A percentile compares a stretch with the other conserved stretches of the same genome.
These are phyloP conservation scores for Scaptomyza pallida DNA, from an alignment of 1,140 invertebrate species.

Conservation along the genomic window DNA sequence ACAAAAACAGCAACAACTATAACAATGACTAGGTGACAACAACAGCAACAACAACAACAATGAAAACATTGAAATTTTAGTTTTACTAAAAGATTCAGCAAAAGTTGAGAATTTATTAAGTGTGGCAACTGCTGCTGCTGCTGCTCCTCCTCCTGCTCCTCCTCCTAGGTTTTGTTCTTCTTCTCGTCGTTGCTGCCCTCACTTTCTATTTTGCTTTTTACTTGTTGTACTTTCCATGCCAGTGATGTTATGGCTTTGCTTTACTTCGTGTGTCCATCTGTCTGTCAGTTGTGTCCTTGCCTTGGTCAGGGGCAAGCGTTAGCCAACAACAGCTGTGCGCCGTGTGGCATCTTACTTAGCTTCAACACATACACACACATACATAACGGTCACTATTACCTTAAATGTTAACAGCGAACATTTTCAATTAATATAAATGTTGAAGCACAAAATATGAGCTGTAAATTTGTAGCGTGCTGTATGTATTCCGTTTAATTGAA, in stretches of 20 bases:
- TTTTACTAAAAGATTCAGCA: slow-evolving; percentile 33
- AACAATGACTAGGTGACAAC: slow-evolving; percentile 12
- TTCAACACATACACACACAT: too few relatives aligned
- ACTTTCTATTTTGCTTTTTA: background rate
- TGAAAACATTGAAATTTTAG: slow-evolving; percentile 24
- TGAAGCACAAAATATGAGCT: background rate
- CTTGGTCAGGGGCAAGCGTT: background rate
- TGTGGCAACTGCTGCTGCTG: slow-evolving; percentile 45
- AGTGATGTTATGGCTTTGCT: background rate
- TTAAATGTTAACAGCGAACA: background rate
- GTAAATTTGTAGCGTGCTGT: too few relatives aligned
- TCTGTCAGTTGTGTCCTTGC: slow-evolving; percentile 13
- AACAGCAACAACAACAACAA: slow-evolving; percentile 13
- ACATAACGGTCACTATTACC: background rate
- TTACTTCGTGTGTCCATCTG: background rate
- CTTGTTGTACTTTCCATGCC: background rate
- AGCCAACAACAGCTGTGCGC: slow-evolving; percentile 16
- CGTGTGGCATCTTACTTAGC: background rate
- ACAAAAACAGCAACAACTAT: slow-evolving; percentile 25
- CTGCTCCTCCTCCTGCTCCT: background rate
- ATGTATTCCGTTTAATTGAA: background rate
- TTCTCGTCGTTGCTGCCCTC: background rate
- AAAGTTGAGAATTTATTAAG: slow-evolving; percentile 68
- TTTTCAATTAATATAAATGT: background rate
- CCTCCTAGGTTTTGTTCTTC: too few relatives aligned